Conservation (phyloP, 1,140 invertebrate species). For the Ooceraea biroi region DNA sequence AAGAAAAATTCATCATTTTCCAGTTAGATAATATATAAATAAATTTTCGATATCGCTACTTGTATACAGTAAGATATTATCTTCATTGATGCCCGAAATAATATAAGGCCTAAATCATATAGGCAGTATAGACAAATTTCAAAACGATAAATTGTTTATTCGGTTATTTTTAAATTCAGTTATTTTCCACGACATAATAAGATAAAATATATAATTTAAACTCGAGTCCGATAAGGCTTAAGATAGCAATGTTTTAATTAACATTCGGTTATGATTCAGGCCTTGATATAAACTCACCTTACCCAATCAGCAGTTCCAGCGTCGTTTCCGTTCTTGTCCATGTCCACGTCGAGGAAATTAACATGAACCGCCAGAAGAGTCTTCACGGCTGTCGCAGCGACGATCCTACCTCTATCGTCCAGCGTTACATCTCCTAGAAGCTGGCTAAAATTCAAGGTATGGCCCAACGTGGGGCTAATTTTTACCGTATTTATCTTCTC, state of each 20-base stretch:
- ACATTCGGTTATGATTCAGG: conserved; percentile 65
- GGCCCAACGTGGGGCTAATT: conserved; percentile 89
- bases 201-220: conserved; percentile 8
- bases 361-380: conserved; percentile 89
- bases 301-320: conserved; percentile 92
- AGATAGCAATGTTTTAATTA: conserved; percentile 13
- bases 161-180: no score
- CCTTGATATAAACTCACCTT: conserved; percentile 77
- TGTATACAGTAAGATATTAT: not conserved
- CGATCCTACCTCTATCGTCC: conserved; percentile 88
- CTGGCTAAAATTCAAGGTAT: conserved; percentile 89
- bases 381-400: conserved; percentile 88
- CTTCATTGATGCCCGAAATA: conserved; percentile 3
- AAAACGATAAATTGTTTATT: no score
- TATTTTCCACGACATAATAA: not conserved
- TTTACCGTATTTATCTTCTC: conserved; percentile 87
- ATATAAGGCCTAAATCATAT: conserved; percentile 68
- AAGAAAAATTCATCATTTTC: not conserved
- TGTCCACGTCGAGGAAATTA: conserved; percentile 89
- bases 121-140: not conserved
- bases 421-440: conserved; percentile 88
- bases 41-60: not conserved
- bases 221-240: not conserved
- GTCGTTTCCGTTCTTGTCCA: conserved; percentile 89
- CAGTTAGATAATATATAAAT: no score